These are phyloP conservation scores for Crossocerus cetratus DNA, from an alignment of 2,888 invertebrate species.

Conservation along the genomic window DNA sequence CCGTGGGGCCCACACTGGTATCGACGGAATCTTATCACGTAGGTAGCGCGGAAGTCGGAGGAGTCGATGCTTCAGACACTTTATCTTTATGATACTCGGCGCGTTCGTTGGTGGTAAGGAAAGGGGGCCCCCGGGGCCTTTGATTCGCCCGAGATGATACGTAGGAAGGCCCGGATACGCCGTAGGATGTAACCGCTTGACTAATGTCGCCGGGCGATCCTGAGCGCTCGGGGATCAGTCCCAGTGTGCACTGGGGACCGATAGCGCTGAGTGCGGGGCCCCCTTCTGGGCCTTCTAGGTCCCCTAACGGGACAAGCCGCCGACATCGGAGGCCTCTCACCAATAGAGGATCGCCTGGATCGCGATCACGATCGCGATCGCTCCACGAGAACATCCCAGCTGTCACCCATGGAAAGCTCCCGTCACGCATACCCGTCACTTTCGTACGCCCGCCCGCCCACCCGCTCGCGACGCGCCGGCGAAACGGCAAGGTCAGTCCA, in stretches of 20 bases:
- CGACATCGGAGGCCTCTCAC: slow-evolving; percentile 59
- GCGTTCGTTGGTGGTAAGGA: too few relatives aligned
- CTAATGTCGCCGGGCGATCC: slow-evolving; percentile 54
- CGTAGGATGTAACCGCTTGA: slow-evolving; percentile 34
- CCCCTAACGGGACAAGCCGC: slow-evolving; percentile 73
- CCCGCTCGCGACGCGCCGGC: too few relatives aligned
- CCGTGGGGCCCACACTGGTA: too few relatives aligned
- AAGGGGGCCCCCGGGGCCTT: too few relatives aligned
- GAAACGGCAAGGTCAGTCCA: too few relatives aligned
- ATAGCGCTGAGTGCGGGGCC: slow-evolving; percentile 49
- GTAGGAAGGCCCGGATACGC: slow-evolving; percentile 24
- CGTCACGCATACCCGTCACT: slow-evolving; percentile 40
- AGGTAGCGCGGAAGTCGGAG: too few relatives aligned
- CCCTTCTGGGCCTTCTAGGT: slow-evolving; percentile 71
- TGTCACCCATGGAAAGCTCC: slow-evolving; percentile 25
- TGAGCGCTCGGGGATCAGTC: slow-evolving; percentile 54
- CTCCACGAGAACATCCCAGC: slow-evolving; percentile 8
- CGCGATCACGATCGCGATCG: slow-evolving; percentile 44
- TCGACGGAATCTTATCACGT: too few relatives aligned
- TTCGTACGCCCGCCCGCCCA: slow-evolving; percentile 32
- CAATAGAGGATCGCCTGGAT: slow-evolving; percentile 44
- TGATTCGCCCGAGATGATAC: slow-evolving; percentile 4
- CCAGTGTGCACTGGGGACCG: slow-evolving; percentile 48
- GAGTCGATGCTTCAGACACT: too few relatives aligned
- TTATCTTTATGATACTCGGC: too few relatives aligned